Percentiles rank a stretch among this genome's conserved stretches.
Evolutionary conservation across 2,888 invertebrate genomes (phyloP).

Genomic region (Drosophila koepferae): DNA sequence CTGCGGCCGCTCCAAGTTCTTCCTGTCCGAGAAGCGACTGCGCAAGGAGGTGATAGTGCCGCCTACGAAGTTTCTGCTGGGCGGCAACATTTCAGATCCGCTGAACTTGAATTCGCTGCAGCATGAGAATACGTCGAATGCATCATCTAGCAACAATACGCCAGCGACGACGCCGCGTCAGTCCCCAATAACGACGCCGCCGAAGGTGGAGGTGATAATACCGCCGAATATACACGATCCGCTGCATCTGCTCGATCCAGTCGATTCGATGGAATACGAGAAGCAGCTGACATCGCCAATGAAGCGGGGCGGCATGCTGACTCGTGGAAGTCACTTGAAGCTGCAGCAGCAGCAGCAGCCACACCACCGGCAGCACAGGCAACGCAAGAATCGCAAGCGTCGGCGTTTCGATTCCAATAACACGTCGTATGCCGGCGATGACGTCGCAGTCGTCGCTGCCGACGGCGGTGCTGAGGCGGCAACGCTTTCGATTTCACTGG

Average conservation of each 20-base stretch:
- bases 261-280: conserved; percentile 93
- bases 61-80: conserved; percentile 95
- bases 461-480: conserved; percentile 29
- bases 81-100: conserved; percentile 98
- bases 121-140: conserved; percentile 88
- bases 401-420: conserved; percentile 82
- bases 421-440: conserved; percentile 70
- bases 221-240: conserved; percentile 97
- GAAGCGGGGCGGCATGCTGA: conserved; percentile 85
- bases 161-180: conserved; percentile 95
- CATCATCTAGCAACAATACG: conserved; percentile 89
- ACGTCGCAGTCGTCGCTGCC: conserved; percentile 20
- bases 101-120: conserved; percentile 96
- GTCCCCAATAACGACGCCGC: conserved; percentile 86
- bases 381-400: conserved; percentile 87
- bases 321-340: conserved; percentile 58
- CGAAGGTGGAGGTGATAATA: conserved; percentile 94
- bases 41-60: conserved; percentile 92
- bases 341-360: conserved; percentile 49
- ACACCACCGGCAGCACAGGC: conserved; percentile 85
- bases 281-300: conserved; percentile 91
- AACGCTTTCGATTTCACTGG: conserved; percentile 66
- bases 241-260: conserved; percentile 92
- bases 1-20: conserved; percentile 88
- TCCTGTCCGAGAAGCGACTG: conserved; percentile 90